A percentile compares a stretch with the other conserved stretches of the same genome.
These are phyloP conservation scores for Puntigrus tetrazona DNA, from an alignment of 2,113 vertebrate species.

Conservation along the genomic window DNA sequence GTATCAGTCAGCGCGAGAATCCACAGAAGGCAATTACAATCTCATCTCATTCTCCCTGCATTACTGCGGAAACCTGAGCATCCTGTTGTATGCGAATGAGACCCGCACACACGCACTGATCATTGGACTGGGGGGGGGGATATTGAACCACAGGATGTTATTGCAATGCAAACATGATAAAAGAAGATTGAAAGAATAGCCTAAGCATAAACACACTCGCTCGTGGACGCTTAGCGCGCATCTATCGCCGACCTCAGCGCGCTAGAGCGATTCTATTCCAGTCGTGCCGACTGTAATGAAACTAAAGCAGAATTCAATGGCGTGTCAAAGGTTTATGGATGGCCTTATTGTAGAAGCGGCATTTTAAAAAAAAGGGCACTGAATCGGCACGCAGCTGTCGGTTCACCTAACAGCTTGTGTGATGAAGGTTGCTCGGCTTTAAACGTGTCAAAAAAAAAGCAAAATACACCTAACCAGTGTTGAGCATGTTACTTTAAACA, in stretches of 20 bases:
- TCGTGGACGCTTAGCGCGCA: neutral
- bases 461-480: neutral
- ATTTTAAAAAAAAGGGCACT: neutral
- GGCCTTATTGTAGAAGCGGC: neutral
- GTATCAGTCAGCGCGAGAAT: slow-evolving; percentile 40
- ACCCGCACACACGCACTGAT: slow-evolving; percentile 32
- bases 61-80: slow-evolving; percentile 47
- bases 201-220: neutral
- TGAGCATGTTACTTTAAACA: too few species aligned
- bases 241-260: neutral
- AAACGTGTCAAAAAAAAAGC: neutral
- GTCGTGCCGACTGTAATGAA: neutral
- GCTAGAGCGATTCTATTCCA: neutral
- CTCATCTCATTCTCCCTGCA: slow-evolving; percentile 45
- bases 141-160: slow-evolving; percentile 21
- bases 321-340: neutral
- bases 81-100: slow-evolving; percentile 38
- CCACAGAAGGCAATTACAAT: slow-evolving; percentile 52
- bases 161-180: slow-evolving; percentile 18
- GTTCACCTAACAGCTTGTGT: neutral
- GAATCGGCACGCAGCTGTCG: neutral
- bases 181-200: slow-evolving; percentile 5
- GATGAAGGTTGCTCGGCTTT: neutral
- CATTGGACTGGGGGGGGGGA: slow-evolving; percentile 2
- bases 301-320: slow-evolving; percentile 18